Evolutionary conservation across 2,797 vertebrate genomes (phyloP).

Genomic region (Dicrostonyx torquatus): DNA sequence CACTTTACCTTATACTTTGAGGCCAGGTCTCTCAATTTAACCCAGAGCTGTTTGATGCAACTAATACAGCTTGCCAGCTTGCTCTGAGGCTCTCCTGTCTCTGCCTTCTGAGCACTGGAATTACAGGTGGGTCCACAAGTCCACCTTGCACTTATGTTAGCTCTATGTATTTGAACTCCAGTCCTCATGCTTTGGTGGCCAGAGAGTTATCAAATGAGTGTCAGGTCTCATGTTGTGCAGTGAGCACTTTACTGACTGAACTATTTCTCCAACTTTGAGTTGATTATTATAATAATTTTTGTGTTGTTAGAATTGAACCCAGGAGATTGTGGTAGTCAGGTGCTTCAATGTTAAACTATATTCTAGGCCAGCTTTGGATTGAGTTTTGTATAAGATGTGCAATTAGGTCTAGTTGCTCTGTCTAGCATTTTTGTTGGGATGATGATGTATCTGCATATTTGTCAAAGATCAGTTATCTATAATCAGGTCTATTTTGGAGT

Average conservation of each 20-base stretch:
- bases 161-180: not conserved
- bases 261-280: not conserved
- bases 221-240: not conserved
- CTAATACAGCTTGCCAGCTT: not conserved
- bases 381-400: not conserved
- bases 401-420: not conserved
- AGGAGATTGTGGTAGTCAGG: not conserved
- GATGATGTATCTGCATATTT: not conserved
- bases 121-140: not conserved
- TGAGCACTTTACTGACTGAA: not conserved
- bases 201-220: not conserved
- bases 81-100: not conserved
- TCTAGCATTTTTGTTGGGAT: not conserved
- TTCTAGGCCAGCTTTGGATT: not conserved
- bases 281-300: not conserved
- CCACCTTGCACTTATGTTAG: not conserved
- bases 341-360: not conserved
- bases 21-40: not conserved
- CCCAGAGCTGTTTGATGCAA: not conserved
- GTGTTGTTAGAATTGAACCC: not conserved
- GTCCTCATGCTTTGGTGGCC: not conserved
- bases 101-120: not conserved
- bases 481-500: not conserved
- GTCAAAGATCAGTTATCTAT: not conserved
- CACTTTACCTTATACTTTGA: not conserved